Percentiles rank a stretch among this genome's conserved stretches.
Evolutionary conservation across 2,113 vertebrate genomes (phyloP).

Genomic region (Dendrocopos noguchii): DNA sequence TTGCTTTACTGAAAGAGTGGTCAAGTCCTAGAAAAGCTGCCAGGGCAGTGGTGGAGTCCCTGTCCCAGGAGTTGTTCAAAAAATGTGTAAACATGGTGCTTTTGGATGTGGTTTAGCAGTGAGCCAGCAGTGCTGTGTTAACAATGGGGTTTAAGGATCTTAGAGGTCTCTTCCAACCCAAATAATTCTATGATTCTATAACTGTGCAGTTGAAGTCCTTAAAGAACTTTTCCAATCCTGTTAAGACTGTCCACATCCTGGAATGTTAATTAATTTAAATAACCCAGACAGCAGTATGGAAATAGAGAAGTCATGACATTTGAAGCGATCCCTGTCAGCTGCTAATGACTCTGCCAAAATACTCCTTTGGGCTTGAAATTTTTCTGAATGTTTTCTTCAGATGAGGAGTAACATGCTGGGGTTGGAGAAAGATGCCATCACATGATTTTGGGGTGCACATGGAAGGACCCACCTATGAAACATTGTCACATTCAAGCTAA

Average conservation of each 20-base stretch:
- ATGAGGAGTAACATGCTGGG: not conserved
- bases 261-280: not conserved
- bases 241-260: not conserved
- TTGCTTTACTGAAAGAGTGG: no score
- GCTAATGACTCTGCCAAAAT: not conserved
- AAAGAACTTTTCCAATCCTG: no score
- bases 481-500: rapidly evolving
- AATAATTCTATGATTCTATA: no score
- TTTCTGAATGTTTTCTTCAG: not conserved
- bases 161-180: no score
- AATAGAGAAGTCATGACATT: not conserved
- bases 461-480: not conserved
- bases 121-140: no score
- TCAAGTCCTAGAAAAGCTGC: no score
- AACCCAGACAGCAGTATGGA: not conserved
- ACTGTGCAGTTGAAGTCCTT: no score
- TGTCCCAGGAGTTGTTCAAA: no score
- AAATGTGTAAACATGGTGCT: no score
- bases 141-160: no score
- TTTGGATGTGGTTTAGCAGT: no score
- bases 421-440: not conserved
- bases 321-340: not conserved
- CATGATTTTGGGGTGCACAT: not conserved
- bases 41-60: no score
- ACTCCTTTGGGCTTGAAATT: not conserved